phyloP scores from a whole-genome alignment of 1,140 invertebrate species.

The Eulimnadia texana region DNA sequence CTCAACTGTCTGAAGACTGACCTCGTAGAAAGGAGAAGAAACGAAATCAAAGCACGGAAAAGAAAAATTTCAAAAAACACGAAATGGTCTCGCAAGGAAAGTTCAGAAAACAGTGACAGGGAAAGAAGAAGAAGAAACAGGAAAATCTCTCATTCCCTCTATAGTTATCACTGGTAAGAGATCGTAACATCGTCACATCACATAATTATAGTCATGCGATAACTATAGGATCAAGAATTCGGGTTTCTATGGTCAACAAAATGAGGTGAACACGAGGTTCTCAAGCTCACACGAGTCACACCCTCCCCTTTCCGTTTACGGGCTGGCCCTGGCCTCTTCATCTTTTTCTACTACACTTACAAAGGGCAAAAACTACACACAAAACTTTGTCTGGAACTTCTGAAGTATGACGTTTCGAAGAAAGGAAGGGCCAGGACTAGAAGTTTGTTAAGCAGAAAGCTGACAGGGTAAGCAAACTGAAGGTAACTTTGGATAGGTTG shows the following conservation, averaged over 20 bases:
- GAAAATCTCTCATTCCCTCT: slow-evolving; percentile 1
- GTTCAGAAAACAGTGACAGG: slow-evolving; percentile 1
- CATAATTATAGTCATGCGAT: too few relatives aligned
- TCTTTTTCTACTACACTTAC: background rate
- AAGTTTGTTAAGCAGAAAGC: too few relatives aligned
- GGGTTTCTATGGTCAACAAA: background rate
- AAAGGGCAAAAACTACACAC: too few relatives aligned
- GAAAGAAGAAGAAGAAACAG: slow-evolving; percentile 1
- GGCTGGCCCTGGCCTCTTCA: background rate
- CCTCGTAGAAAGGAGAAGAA: slow-evolving; percentile 1
- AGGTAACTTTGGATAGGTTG: too few relatives aligned
- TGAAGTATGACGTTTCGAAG: too few relatives aligned
- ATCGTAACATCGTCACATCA: too few relatives aligned
- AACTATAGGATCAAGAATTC: too few relatives aligned
- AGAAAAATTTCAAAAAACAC: slow-evolving; percentile 1
- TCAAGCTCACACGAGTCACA: background rate
- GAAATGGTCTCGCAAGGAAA: too few relatives aligned
- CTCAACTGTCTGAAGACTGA: background rate
- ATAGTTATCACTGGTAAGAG: too few relatives aligned
- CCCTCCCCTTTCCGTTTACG: background rate
- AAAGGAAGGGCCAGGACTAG: too few relatives aligned
- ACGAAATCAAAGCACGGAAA: background rate
- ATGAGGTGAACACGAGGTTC: background rate
- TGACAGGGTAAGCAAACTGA: too few relatives aligned
- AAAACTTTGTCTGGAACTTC: too few relatives aligned